A percentile compares a stretch with the other conserved stretches of the same genome.
Evolutionary conservation across 2,888 invertebrate genomes (phyloP).

Genomic region (Cheilosia soror): DNA sequence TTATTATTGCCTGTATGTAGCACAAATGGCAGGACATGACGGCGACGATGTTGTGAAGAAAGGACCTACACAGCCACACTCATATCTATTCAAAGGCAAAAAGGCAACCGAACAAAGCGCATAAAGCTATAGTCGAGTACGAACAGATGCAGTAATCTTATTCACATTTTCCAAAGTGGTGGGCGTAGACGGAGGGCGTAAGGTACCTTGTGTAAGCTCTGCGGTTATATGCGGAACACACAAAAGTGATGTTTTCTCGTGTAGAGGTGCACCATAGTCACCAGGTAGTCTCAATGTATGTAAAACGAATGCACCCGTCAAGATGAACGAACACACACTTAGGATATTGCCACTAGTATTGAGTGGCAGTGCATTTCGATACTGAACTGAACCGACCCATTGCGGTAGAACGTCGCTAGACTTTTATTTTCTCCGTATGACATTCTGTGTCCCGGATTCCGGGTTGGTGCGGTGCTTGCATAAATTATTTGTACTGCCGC

Average conservation of each 20-base stretch:
- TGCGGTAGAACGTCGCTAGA: conserved; percentile 22
- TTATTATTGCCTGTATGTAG: conserved; percentile 68
- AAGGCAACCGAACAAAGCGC: conserved; percentile 18
- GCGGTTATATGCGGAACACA: conserved; percentile 44
- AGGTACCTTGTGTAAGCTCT: conserved; percentile 36
- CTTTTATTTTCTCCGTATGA: conserved; percentile 33
- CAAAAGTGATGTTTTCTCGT: conserved; percentile 39
- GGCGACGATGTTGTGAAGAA: conserved; percentile 44
- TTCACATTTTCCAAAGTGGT: conserved; percentile 47
- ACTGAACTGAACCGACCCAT: conserved; percentile 6
- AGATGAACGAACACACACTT: conserved; percentile 41
- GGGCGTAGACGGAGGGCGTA: conserved; percentile 9
- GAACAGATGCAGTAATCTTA: conserved; percentile 40
- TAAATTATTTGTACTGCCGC: conserved; percentile 62
- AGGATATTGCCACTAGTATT: conserved; percentile 51
- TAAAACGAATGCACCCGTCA: conserved; percentile 52
- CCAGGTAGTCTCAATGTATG: conserved; percentile 51
- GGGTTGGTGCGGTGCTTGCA: conserved; percentile 45
- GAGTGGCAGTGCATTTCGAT: conserved; percentile 68
- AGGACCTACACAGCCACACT: conserved; percentile 1
- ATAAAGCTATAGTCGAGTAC: not conserved
- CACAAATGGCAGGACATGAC: conserved; percentile 53
- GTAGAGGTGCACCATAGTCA: not conserved
- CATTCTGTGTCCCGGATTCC: conserved; percentile 24
- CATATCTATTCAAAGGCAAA: conserved; percentile 3